A percentile compares a stretch with the other conserved stretches of the same genome.
Evolutionary conservation across 2,888 invertebrate genomes (phyloP).

Genomic region (Andrena chrysosceles): DNA sequence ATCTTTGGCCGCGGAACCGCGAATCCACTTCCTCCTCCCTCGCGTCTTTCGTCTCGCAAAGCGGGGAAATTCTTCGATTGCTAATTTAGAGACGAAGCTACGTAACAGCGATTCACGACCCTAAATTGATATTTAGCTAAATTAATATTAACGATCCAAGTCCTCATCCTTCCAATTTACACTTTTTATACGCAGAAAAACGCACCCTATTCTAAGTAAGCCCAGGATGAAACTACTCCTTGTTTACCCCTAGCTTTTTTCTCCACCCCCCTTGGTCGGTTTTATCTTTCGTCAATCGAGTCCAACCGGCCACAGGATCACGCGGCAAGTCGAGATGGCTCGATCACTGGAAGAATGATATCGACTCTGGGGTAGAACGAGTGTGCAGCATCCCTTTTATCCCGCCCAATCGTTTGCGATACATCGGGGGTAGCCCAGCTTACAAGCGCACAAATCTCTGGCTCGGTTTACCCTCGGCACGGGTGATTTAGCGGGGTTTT

Average conservation of each 20-base stretch:
- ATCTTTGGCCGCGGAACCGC: conserved; percentile 73
- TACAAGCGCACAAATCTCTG: conserved; percentile 82
- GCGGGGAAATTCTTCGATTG: conserved; percentile 41
- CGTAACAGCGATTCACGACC: neutral
- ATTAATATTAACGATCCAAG: no score
- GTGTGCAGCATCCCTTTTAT: conserved; percentile 80
- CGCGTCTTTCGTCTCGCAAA: conserved; percentile 48
- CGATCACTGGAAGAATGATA: conserved; percentile 73
- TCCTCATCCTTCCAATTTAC: no score
- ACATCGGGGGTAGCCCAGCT: conserved; percentile 76
- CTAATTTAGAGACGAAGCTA: conserved; percentile 33
- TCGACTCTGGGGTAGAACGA: conserved; percentile 72
- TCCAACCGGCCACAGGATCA: conserved; percentile 53
- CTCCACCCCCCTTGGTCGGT: neutral
- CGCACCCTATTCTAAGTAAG: no score
- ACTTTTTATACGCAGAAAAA: no score
- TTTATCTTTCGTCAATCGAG: conserved; percentile 21
- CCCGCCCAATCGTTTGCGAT: conserved; percentile 84
- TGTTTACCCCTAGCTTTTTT: no score
- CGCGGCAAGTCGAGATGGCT: conserved; percentile 47
- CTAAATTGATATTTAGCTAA: neutral
- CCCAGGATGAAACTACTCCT: no score
- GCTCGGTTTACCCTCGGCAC: conserved; percentile 76
- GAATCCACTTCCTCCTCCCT: conserved; percentile 63
- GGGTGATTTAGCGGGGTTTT: conserved; percentile 82